Base-by-base conservation (phyloP, 2,797 vertebrate genomes). In the Falco naumanni region DNA sequence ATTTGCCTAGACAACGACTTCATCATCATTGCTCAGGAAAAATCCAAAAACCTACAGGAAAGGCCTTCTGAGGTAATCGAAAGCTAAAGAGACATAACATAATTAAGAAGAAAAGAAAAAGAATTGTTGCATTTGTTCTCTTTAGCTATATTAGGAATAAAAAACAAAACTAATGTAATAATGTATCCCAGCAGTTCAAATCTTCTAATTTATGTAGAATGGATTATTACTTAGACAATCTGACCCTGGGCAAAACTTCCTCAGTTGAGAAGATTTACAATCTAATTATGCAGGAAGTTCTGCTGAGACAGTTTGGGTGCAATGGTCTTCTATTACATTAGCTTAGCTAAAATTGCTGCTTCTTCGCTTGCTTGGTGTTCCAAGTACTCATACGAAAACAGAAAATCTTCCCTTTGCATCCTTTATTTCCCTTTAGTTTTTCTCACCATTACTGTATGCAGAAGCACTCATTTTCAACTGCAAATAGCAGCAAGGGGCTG, bases 211-310 rank as follows among this genome's bases (percentile, higher is more conserved):
- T 97, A 97, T 96, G 93, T 89, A 97, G 97, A 97, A 97, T 86
- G 76, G 90, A 96, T 95, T 97, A 97, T 97, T 96, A 96, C 96
- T 98, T 97, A 95, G 91, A 95, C 92, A 97, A 96, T 94, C 87
- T 97, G 88, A 97, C 96, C 78, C 22, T 95, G 94, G 95, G 93
- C 91, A 97, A 97, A 97, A 95, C 85, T 95, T 97, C 86, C 93
- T 97, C 96, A 96, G 93, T 43, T 96, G 90, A 95, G 87, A 96
- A 96, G 96, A 97, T 97, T 97, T 97, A 97, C 97, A 96, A 97
- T 97, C 97, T 97, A 96, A 97, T 97, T 97, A 96, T 94, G 93
- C 97, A 97, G 93, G 96, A 97, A 94, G 91, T 96, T 98, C 88
- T 97, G 94, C 92, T 72, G 92, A 97, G 87, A 97, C 84, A 94